Percentiles rank a stretch among this genome's conserved stretches.
These are phyloP conservation scores for Hippopotamyrus pictus DNA, from an alignment of 2,797 vertebrate species.

Conservation along the genomic window DNA sequence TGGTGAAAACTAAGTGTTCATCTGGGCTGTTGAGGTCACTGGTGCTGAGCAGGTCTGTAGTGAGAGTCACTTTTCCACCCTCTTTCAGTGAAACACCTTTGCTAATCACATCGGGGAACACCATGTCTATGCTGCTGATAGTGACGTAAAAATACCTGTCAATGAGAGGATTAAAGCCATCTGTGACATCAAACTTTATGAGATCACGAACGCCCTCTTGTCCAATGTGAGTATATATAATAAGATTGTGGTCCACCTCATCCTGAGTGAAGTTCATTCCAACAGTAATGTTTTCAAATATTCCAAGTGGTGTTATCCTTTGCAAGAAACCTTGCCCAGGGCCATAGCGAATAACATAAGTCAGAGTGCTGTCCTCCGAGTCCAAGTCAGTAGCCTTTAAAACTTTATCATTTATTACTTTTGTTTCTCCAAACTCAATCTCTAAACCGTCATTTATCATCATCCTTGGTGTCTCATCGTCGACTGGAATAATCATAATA, in stretches of 20 bases:
- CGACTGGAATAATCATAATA: constrained; percentile 83
- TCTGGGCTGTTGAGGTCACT: constrained; percentile 93
- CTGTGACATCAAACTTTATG: constrained; percentile 93
- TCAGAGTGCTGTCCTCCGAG: constrained; percentile 79
- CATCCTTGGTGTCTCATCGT: constrained; percentile 94
- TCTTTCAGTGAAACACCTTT: constrained; percentile 94
- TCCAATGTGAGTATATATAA: constrained; percentile 79
- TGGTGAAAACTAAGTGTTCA: constrained; percentile 85
- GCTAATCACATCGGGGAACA: constrained; percentile 88
- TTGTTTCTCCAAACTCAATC: constrained; percentile 80
- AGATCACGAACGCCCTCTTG: constrained; percentile 85
- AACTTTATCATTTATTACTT: constrained; percentile 70
- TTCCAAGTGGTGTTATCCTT: constrained; percentile 56
- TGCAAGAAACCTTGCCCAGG: constrained; percentile 81
- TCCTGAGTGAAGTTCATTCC: constrained; percentile 93
- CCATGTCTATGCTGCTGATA: constrained; percentile 79
- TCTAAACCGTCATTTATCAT: constrained; percentile 88
- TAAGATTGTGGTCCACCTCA: constrained; percentile 80
- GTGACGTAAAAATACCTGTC: constrained; percentile 96
- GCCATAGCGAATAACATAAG: constrained; percentile 77
- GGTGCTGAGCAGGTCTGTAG: constrained; percentile 89
- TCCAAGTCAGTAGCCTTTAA: constrained; percentile 92
- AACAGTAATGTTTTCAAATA: constrained; percentile 73
- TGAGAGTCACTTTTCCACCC: constrained; percentile 85
- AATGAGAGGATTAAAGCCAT: constrained; percentile 86